Evolutionary conservation across 2,888 invertebrate genomes (phyloP).

Genomic region (Diarsia rubi): DNA sequence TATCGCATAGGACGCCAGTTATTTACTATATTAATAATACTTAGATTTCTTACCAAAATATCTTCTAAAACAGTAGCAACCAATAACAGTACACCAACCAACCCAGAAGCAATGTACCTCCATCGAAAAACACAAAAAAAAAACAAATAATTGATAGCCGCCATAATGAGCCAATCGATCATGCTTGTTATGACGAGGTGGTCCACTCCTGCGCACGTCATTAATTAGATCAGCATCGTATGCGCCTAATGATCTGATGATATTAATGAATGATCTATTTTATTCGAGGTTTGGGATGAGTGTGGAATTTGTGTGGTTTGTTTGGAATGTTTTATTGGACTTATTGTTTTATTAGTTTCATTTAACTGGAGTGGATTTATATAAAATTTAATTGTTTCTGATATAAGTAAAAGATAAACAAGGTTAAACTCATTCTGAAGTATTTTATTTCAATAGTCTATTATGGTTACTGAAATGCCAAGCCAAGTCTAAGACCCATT

Average conservation of each 20-base stretch:
- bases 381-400: neutral
- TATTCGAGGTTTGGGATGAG: conserved; percentile 37
- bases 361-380: neutral
- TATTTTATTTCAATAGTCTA: conserved; percentile 3
- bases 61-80: conserved; percentile 46
- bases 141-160: conserved; percentile 67
- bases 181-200: conserved; percentile 77
- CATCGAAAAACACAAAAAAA: conserved; percentile 37
- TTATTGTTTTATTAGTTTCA: conserved; percentile 2
- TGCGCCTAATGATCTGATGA: conserved; percentile 70
- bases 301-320: conserved; percentile 16
- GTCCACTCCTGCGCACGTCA: conserved; percentile 73
- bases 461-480: neutral
- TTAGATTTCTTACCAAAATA: neutral
- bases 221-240: conserved; percentile 79
- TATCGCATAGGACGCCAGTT: neutral
- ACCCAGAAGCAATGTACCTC: conserved; percentile 62
- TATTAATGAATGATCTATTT: conserved; percentile 64
- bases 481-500: too few relatives aligned
- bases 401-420: neutral
- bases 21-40: neutral
- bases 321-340: conserved; percentile 24
- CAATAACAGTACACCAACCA: conserved; percentile 54
- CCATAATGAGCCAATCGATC: conserved; percentile 73
- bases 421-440: neutral